Conservation (phyloP, 2,888 invertebrate genomes). For the Ornithoptera alexandrae region DNA sequence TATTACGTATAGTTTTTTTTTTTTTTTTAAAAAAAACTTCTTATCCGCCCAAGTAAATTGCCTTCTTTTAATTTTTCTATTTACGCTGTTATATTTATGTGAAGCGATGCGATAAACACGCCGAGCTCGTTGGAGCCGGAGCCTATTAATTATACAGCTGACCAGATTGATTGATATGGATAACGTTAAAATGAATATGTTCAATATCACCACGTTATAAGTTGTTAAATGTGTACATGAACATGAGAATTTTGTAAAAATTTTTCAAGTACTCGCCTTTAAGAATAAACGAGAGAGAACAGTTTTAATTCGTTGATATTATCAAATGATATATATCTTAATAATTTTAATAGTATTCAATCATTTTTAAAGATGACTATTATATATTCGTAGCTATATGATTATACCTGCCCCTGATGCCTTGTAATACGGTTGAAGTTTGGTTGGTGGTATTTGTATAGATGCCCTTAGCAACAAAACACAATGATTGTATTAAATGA, state of each 20-base stretch:
- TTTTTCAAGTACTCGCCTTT: background rate
- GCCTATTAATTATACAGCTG: constrained; percentile 7
- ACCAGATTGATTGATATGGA: constrained; percentile 6
- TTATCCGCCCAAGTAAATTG: background rate
- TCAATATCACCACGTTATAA: background rate
- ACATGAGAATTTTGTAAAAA: background rate
- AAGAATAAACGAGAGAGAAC: background rate
- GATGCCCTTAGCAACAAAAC: no score
- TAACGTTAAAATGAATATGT: background rate
- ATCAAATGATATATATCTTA: background rate
- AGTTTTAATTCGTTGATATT: background rate
- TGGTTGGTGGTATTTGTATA: no score
- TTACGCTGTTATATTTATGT: background rate
- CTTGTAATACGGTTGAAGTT: no score
- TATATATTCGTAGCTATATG: no score
- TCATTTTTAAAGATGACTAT: no score
- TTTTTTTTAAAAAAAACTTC: no score
- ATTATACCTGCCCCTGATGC: no score
- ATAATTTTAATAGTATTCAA: no score
- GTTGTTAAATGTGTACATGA: background rate
- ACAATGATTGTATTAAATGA: no score
- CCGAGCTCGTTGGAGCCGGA: background rate
- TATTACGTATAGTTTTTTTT: no score
- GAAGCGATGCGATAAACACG: background rate
- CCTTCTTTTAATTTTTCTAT: background rate